phyloP scores from a whole-genome alignment of 2,113 vertebrate species.

The Poeciliopsis prolifica region DNA sequence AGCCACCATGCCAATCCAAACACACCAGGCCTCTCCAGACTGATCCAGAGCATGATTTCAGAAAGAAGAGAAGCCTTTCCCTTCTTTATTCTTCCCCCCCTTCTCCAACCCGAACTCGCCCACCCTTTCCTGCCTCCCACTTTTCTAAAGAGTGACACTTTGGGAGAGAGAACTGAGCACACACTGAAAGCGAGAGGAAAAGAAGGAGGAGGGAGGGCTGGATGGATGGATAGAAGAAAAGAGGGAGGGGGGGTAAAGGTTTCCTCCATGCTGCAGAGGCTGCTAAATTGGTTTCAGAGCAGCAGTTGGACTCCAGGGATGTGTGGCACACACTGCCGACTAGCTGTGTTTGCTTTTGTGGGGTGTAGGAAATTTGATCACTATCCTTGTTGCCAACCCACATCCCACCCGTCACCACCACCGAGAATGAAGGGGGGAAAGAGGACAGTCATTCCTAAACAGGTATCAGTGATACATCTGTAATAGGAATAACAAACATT shows the following conservation, averaged over 20 bases:
- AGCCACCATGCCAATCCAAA: constrained; percentile 86
- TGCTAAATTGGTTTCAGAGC: constrained; percentile 88
- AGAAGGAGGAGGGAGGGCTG: constrained; percentile 21
- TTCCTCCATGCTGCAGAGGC: constrained; percentile 84
- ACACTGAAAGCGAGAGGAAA: constrained; percentile 46
- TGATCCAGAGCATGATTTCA: constrained; percentile 82
- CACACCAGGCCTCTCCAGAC: constrained; percentile 81
- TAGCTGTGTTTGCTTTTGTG: constrained; percentile 78
- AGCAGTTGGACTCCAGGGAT: constrained; percentile 83
- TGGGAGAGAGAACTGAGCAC: constrained; percentile 53
- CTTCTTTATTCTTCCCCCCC: constrained; percentile 44
- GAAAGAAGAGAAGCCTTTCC: constrained; percentile 78
- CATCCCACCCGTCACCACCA: constrained; percentile 67
- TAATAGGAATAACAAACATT: constrained; percentile 52
- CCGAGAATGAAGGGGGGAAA: constrained; percentile 49
- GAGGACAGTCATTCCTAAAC: constrained; percentile 49
- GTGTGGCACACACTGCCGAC: constrained; percentile 71
- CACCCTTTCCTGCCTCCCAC: constrained; percentile 52
- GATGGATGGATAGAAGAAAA: constrained; percentile 63
- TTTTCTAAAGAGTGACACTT: constrained; percentile 62
- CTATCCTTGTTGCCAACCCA: constrained; percentile 67
- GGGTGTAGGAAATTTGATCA: constrained; percentile 76
- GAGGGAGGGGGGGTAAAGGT: constrained; percentile 65
- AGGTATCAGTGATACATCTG: constrained; percentile 56
- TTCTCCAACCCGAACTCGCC: constrained; percentile 60